Conservation (phyloP, 1,140 invertebrate species). For the Oreohelix idahoensis region DNA sequence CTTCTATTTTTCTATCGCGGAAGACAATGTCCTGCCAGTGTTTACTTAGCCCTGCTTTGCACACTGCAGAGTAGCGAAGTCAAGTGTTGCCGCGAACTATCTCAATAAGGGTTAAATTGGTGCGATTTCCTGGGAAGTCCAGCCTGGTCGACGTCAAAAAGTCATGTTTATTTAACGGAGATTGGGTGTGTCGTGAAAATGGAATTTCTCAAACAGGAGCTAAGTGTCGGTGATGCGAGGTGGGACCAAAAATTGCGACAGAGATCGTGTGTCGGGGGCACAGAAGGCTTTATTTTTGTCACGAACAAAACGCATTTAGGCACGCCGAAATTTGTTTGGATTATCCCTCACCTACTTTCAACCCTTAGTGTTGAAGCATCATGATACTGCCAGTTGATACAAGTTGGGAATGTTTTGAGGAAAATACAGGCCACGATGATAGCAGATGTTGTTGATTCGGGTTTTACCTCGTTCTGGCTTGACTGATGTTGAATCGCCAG, state of each 20-base stretch:
- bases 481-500: no score
- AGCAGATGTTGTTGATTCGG: no score
- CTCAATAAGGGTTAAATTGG: not conserved
- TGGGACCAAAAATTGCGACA: not conserved
- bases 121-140: not conserved
- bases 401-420: no score
- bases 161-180: constrained; percentile 11
- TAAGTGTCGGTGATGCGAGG: not conserved
- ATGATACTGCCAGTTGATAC: no score
- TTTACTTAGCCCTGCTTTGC: constrained; percentile 8
- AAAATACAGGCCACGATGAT: no score
- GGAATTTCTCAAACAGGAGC: not conserved
- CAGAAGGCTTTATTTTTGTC: not conserved
- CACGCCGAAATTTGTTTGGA: no score
- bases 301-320: not conserved
- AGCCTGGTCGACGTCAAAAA: not conserved
- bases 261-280: not conserved
- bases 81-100: not conserved
- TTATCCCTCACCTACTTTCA: no score
- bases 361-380: no score
- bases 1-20: not conserved
- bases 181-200: not conserved
- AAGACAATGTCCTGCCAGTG: not conserved
- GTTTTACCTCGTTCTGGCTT: no score
- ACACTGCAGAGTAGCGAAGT: not conserved